Base-by-base conservation (phyloP, 2,888 invertebrate species). In the Pegoplata infirma region DNA sequence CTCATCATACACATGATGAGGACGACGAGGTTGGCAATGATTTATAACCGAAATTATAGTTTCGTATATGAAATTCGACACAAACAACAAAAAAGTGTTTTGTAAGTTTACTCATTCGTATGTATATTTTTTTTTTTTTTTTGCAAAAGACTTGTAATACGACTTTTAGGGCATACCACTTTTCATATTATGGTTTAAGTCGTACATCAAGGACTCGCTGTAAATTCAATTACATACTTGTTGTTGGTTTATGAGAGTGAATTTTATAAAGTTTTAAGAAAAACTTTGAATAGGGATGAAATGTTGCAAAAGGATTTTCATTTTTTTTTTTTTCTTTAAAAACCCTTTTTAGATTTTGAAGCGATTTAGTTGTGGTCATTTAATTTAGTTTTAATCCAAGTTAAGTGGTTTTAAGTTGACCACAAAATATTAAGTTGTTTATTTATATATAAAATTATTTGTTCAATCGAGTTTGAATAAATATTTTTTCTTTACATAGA, bases 311-410 rank as follows among this genome's bases (percentile, higher is more conserved):
- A 73, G 44, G 23, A 32, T 46, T 7, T 46, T 4, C 5, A 32
- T 23, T 14, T 21, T 59, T 17, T 3, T 53, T 21, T 19, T 8
- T 14, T 1, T 49, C 10, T 17, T 6, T 7, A 32, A 32, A 40
- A 12, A 40, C 12, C 4, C 0, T 36, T 12, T 12, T 3, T 36
- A 36, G 61, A 71, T 72, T 72, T 51, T 68, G 44, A 73, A 69
- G 64, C 73, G 68, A 69, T 78, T 78, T 79, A 75, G 58, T 79
- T 79, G 79, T 79, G 79, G 71, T 67, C 53, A 66, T 75, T 79
- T 75, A 74, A 79, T 75, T 71, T 46, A 71, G 55, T 67, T 51
- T 53, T 53, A 66, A 78, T 56, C 71, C 75, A 71, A 71, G 61
- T 71, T 71, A 75, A 74, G 44, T 75, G 69, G 61, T 71, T 40